Conservation (phyloP, 2,113 vertebrate species). For the Chamaetylas fuelleborni region DNA sequence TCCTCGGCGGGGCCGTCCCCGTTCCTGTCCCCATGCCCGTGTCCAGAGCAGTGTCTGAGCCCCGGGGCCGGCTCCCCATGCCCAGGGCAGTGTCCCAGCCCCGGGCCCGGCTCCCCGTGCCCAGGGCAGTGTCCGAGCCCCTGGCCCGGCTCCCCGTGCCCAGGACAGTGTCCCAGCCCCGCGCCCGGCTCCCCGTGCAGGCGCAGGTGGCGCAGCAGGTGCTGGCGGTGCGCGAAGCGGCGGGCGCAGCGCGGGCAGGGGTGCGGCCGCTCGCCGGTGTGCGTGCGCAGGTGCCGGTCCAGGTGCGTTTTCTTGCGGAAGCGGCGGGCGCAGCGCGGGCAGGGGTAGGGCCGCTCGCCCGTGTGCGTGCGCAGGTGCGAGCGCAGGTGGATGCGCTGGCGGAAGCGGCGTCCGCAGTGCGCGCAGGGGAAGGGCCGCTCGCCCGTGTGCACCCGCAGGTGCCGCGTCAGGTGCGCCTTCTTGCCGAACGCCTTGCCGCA, state of each 20-base stretch:
- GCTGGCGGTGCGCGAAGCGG: neutral
- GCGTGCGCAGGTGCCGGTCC: neutral
- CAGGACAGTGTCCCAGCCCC: too few species aligned
- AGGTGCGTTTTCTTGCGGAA: neutral
- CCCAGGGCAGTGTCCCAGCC: too few species aligned
- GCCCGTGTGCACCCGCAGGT: neutral
- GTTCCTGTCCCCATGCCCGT: too few species aligned
- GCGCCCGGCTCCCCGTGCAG: neutral
- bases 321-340: neutral
- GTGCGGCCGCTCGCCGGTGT: neutral
- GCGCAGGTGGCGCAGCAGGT: neutral
- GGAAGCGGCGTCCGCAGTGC: constrained; percentile 60
- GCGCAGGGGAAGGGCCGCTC: neutral
- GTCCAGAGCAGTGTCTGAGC: too few species aligned
- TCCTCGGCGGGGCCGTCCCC: neutral
- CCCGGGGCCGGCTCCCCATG: neutral
- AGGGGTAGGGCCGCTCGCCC: neutral
- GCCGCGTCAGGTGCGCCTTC: constrained; percentile 69
- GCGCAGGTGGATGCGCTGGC: neutral
- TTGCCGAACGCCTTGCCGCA: constrained; percentile 73
- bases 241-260: neutral
- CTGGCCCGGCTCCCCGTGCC: neutral
- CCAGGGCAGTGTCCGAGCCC: too few species aligned
- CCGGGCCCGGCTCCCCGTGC: too few species aligned
- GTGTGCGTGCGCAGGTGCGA: neutral